phyloP scores from a whole-genome alignment of 2,888 invertebrate species.

The Trissoscelio sp. region DNA sequence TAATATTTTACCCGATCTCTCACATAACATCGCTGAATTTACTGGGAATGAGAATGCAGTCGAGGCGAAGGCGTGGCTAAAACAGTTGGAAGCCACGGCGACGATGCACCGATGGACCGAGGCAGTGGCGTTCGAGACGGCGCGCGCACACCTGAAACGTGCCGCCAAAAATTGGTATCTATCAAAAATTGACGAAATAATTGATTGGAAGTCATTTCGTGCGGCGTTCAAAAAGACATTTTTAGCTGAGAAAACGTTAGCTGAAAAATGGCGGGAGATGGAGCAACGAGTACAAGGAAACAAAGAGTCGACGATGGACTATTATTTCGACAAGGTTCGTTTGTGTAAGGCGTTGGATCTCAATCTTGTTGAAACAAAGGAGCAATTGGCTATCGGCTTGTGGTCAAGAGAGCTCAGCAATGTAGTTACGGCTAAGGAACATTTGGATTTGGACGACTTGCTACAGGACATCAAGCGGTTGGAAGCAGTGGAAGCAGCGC shows the following conservation, averaged over 20 bases:
- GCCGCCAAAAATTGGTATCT: conserved; percentile 27
- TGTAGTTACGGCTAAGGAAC: background rate
- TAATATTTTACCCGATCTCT: too few relatives aligned
- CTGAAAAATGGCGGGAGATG: conserved; percentile 54
- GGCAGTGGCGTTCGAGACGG: background rate
- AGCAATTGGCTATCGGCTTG: conserved; percentile 26
- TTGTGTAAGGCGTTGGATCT: conserved; percentile 29
- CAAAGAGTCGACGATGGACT: conserved; percentile 23
- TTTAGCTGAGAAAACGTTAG: background rate
- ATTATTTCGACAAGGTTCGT: conserved; percentile 55
- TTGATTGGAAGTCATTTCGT: conserved; percentile 13
- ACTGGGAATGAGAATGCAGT: too few relatives aligned
- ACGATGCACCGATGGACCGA: background rate
- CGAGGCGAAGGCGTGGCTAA: too few relatives aligned
- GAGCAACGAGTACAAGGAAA: conserved; percentile 17
- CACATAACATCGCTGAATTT: too few relatives aligned
- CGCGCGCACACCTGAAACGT: background rate
- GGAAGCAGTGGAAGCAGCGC: conserved; percentile 24
- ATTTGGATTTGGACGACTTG: conserved; percentile 13
- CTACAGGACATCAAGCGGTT: background rate
- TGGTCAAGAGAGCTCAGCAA: conserved; percentile 21
- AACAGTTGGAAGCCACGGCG: background rate
- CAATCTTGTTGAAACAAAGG: conserved; percentile 28
- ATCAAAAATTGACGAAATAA: background rate
- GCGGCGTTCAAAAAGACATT: background rate